Conservation (phyloP, 2,797 vertebrate genomes). For the Chromobotia macracanthus region DNA sequence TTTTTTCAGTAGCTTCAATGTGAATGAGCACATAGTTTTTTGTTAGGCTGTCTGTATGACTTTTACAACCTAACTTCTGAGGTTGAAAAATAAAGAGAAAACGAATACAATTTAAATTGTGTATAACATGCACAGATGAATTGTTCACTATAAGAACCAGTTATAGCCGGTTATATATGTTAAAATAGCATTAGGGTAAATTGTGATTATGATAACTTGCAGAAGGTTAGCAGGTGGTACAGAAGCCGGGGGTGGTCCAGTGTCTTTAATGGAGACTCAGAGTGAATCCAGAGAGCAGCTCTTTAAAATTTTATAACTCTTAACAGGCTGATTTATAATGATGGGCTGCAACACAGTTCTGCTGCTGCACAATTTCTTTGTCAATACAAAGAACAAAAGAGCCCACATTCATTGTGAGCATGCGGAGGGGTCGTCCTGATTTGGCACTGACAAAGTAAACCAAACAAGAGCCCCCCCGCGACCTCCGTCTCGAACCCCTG, state of each 20-base stretch:
- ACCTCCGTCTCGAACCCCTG: conserved; percentile 65
- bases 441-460: conserved; percentile 49
- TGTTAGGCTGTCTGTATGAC: not conserved
- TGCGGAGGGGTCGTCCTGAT: not conserved
- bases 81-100: not conserved
- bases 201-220: not conserved
- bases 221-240: conserved; percentile 5
- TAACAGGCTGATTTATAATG: conserved; percentile 78
- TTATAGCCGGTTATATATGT: too few species aligned
- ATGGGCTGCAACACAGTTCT: conserved; percentile 69
- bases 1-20: not conserved
- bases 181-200: not conserved
- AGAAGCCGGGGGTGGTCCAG: conserved; percentile 25
- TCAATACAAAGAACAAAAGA: conserved; percentile 52
- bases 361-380: conserved; percentile 58
- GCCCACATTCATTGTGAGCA: not conserved
- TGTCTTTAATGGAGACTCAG: conserved; percentile 75
- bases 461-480: conserved; percentile 63
- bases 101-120: not conserved
- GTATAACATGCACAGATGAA: not conserved
- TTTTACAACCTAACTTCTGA: too few species aligned
- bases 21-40: not conserved
- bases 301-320: conserved; percentile 77
- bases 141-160: not conserved
- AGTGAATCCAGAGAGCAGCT: conserved; percentile 71